These are phyloP conservation scores for Ochropacha duplaris DNA, from an alignment of 2,888 invertebrate species.

Conservation along the genomic window DNA sequence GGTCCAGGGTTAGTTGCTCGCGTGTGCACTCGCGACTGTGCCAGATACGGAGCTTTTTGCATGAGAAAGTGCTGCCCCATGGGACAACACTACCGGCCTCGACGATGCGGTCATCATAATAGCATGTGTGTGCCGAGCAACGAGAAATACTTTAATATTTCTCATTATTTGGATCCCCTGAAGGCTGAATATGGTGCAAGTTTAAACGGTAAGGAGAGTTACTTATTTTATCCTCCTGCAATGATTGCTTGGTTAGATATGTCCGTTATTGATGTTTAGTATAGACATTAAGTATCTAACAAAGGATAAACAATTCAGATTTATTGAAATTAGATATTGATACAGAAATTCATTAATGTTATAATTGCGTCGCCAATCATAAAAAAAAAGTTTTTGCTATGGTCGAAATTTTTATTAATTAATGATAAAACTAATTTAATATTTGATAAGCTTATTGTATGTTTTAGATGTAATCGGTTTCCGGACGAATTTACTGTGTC, in stretches of 20 bases:
- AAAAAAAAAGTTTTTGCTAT: no score
- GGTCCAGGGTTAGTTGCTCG: slow-evolving; percentile 51
- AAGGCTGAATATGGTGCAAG: slow-evolving; percentile 26
- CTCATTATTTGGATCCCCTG: slow-evolving; percentile 56
- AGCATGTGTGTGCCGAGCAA: slow-evolving; percentile 63
- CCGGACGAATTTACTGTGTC: slow-evolving; percentile 49
- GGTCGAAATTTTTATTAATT: no score
- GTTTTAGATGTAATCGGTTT: slow-evolving; percentile 63
- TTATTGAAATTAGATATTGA: no score
- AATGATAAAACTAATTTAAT: not conserved
- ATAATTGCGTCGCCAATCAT: no score
- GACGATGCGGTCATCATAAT: slow-evolving; percentile 47
- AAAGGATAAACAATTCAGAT: no score
- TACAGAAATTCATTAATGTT: no score
- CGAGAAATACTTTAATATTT: slow-evolving; percentile 53
- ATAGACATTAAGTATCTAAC: no score
- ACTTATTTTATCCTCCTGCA: not conserved
- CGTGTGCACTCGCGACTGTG: slow-evolving; percentile 60
- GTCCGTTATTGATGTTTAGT: no score
- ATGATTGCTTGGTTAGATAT: no score
- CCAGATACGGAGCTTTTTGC: slow-evolving; percentile 61
- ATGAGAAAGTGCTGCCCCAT: slow-evolving; percentile 81
- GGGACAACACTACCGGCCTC: slow-evolving; percentile 71
- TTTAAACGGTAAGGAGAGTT: slow-evolving; percentile 47
- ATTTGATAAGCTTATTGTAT: not conserved